These are phyloP conservation scores for Chloropsis hardwickii DNA, from an alignment of 2,113 vertebrate genomes.

Conservation along the genomic window DNA sequence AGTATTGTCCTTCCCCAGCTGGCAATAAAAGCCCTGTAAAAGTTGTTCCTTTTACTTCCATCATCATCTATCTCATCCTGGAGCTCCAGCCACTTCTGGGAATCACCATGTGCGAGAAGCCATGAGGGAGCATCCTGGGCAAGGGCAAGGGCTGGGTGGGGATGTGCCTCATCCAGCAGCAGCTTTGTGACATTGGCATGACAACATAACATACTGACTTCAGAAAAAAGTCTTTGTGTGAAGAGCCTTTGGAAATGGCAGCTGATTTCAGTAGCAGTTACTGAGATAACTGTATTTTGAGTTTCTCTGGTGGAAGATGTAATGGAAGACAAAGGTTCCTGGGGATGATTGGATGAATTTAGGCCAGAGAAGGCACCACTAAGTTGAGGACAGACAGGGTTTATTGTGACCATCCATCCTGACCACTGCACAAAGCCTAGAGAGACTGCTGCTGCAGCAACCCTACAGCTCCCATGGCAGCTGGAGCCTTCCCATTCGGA, in stretches of 20 bases:
- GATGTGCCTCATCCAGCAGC: background rate
- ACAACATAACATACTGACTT: background rate
- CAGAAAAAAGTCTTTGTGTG: background rate
- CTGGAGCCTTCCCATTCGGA: rapidly evolving
- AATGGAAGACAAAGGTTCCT: background rate
- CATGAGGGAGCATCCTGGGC: background rate
- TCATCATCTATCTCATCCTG: background rate
- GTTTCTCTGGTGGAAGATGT: background rate
- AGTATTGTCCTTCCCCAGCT: background rate
- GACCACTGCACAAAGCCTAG: background rate
- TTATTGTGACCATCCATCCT: background rate
- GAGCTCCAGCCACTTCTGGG: background rate
- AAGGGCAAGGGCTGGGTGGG: background rate
- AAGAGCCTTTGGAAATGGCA: background rate
- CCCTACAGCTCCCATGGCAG: background rate
- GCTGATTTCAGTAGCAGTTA: background rate
- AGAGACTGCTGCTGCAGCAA: background rate
- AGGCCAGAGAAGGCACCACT: background rate
- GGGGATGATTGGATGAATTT: background rate
- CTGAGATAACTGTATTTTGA: background rate
- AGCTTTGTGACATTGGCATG: background rate
- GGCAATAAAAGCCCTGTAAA: slow-evolving; percentile 42
- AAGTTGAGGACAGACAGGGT: background rate
- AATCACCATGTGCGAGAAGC: background rate
- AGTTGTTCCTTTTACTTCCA: slow-evolving; percentile 24